These are phyloP conservation scores for Emydocephalus ijimae DNA, from an alignment of 2,113 vertebrate species.

Conservation along the genomic window DNA sequence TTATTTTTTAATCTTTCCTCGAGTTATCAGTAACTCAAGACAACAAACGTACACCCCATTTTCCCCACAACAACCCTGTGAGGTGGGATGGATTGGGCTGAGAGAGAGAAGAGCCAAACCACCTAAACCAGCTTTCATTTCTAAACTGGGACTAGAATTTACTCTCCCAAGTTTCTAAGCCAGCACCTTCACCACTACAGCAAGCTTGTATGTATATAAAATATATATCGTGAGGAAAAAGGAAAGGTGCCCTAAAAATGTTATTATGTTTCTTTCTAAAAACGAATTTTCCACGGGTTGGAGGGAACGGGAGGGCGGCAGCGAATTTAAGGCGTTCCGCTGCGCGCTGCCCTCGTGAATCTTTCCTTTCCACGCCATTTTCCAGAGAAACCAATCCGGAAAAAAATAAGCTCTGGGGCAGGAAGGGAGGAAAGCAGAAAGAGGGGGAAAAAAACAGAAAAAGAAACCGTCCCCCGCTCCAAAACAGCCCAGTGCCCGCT, in stretches of 20 bases:
- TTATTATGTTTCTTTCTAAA: too few species aligned
- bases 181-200: not conserved
- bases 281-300: too few species aligned
- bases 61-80: not conserved
- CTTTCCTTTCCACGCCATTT: not conserved
- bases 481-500: not conserved
- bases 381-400: not conserved
- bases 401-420: not conserved
- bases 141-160: not conserved
- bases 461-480: not conserved
- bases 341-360: not conserved
- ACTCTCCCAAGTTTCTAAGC: not conserved
- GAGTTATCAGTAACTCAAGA: not conserved
- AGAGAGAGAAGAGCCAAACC: not conserved
- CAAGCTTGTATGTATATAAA: not conserved
- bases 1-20: not conserved
- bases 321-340: not conserved
- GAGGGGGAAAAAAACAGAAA: not conserved
- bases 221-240: not conserved
- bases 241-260: not conserved
- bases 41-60: not conserved
- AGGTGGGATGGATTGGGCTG: not conserved
- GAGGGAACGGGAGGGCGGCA: not conserved
- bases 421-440: not conserved
- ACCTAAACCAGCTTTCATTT: not conserved